Percentiles rank a stretch among this genome's conserved stretches.
phyloP scores from a whole-genome alignment of 35 echinoderm and acorn worm genomes.

The Apostichopus japonicus region DNA sequence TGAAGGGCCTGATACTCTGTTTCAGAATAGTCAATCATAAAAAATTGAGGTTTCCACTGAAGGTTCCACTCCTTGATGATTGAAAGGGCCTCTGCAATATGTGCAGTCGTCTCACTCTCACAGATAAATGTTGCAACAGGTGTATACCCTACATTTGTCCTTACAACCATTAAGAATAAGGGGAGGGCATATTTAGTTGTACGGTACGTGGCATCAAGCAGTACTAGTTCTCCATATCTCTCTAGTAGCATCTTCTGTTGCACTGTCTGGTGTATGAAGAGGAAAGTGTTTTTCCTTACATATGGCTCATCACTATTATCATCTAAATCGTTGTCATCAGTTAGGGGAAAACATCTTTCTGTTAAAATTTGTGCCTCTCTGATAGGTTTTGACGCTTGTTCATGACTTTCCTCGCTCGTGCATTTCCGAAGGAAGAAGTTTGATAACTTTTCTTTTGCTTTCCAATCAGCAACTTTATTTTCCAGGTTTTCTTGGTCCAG shows the following conservation, averaged over 20 bases:
- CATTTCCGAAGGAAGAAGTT: constrained; percentile 1
- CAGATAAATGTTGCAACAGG: not conserved
- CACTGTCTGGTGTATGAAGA: not conserved
- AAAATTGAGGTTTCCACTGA: not conserved
- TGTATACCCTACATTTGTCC: not conserved
- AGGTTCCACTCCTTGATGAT: too few relatives aligned
- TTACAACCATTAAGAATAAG: not conserved
- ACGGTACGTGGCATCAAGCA: not conserved
- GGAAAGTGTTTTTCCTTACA: not conserved
- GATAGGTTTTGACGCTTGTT: not conserved
- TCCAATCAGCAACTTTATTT: not conserved
- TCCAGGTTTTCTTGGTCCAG: constrained; percentile 10
- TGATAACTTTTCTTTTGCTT: not conserved
- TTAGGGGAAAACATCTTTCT: not conserved
- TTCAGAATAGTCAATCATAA: not conserved
- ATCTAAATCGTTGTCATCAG: not conserved
- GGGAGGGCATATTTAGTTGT: constrained; percentile 13
- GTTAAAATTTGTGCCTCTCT: not conserved
- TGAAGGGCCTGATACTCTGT: not conserved
- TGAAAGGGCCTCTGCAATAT: too few relatives aligned
- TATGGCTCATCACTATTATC: not conserved
- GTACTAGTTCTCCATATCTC: not conserved
- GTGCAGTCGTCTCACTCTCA: not conserved
- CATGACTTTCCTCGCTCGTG: not conserved
- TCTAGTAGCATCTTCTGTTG: not conserved